Percentiles rank a stretch among this genome's conserved stretches.
These are phyloP conservation scores for Bos indicus DNA, from an alignment of 2,113 vertebrate genomes.

Conservation along the genomic window DNA sequence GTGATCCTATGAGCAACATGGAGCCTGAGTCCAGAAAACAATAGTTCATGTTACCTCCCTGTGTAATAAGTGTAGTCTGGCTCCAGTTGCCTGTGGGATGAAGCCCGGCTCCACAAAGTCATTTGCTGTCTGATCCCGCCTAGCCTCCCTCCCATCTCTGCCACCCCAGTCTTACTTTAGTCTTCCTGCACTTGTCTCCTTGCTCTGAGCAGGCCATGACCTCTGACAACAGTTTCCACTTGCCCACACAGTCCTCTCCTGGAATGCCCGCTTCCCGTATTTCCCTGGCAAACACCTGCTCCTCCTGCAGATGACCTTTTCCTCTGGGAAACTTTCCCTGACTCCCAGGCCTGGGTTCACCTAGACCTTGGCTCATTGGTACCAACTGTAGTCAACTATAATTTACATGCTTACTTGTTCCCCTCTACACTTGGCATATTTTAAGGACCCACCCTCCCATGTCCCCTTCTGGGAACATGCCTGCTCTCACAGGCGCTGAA, in stretches of 20 bases:
- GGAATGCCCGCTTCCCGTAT: background rate
- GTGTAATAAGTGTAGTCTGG: background rate
- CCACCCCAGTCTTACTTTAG: background rate
- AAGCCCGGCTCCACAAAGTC: background rate
- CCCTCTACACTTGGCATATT: background rate
- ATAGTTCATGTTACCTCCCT: background rate
- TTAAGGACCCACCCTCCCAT: background rate
- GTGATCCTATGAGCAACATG: background rate
- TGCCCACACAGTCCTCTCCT: background rate
- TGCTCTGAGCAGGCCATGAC: background rate
- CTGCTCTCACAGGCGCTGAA: background rate
- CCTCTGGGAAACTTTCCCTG: background rate
- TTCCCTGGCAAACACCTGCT: background rate
- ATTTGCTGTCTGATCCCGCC: background rate
- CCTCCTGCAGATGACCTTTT: background rate
- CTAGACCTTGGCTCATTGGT: background rate
- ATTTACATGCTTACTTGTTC: background rate
- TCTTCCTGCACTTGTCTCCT: background rate
- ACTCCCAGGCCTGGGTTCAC: background rate
- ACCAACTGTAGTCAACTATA: background rate
- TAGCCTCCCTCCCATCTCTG: background rate
- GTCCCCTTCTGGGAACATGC: background rate
- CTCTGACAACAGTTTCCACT: background rate
- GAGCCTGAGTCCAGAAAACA: background rate
- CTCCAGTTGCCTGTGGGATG: background rate